Base-by-base conservation (phyloP, 53 echinoderm and acorn worm genomes). In the Hippasteria phrygiana region DNA sequence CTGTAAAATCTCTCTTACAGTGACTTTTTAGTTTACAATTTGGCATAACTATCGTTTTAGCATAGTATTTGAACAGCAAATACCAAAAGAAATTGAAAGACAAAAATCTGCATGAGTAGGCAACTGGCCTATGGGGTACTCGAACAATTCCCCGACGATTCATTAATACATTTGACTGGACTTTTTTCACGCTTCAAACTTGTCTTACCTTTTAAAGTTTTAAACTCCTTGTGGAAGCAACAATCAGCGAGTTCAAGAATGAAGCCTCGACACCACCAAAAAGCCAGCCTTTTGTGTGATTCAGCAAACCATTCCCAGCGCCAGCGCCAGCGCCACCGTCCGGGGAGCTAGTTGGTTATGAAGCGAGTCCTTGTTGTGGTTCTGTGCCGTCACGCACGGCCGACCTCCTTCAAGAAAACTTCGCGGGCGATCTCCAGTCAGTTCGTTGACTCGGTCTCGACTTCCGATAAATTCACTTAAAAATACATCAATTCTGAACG, bases 341-440 rank as follows among this genome's bases (percentile, higher is more conserved):
- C n/a, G n/a, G 38, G 12, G 70, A 36, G 38, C 66, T 38, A 14
- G 36, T 14, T 0, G 13, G 62, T 5, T 37, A 37, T n/a, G 18
- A 35, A 78, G 78, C 59, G 32, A 24, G 32, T 11, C 56, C 32
- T 55, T 59, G 78, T 78, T 33, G 78, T 37, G 39, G 78, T 55
- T 14, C 7, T 28, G 50, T 20, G 56, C 39, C 36, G 55, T 38
- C n/a, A n/a, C 54, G 55, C 78, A 37, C 78, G 37, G 78, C 77
- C 28, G 78, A 48, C 59, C 78, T 37, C 40, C 78, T 55, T 78
- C 78, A 39, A 78, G 37, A 78, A 78, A 78, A 47, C 78, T 78
- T 78, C 78, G 78, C 59, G 78, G 78, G 78, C 78, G 78, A 78
- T 56, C 78, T 77, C 38, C 36, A n/a, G n/a, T n/a, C n/a, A n/a